Evolutionary conservation across 2,113 vertebrate species (phyloP), one percentile per base, ranked within the genome.

Genomic region (Cyprinus carpio): DNA sequence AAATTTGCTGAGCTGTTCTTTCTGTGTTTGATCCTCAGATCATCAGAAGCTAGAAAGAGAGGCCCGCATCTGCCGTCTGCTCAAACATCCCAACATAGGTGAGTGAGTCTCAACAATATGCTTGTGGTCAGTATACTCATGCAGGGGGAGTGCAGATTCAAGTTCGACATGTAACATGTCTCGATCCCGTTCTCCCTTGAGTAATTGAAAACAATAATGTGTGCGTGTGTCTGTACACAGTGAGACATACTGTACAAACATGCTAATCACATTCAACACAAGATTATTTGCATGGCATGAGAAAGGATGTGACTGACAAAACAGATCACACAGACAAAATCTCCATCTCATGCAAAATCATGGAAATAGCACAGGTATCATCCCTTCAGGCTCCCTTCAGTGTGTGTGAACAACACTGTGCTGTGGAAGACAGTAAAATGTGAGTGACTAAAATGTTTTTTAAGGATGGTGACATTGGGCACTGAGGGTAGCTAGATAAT

Each of bases 241-340:
- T 27, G 34, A 49, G 13, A 43, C 23, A 43, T n/a, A 40, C 20
- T 75, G 23, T 51, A 75, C 13, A 40, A 65, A 29, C 27, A 64
- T 65, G 60, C 6, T 29, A 56, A 49, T 81, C 60, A 40, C 16
- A 67, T 23, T 85, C 31, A 27, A 76, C 16, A 75, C 69, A 81
- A 25, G 76, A 18, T 75, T 49, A 90, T 92, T 90, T 91, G 90
- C 89, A 89, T 89, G 74, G n/a, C 76, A 54, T 84, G 82, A 79
- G 62, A 31, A 29, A 75, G 51, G 43, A 87, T 84, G 87, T 87
- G 23, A 29, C 37, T 77, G 77, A 84, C 43, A 75, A 25, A n/a
- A 75, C n/a, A 6, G 60, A 82, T 84, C 82, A 87, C 31, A 74
- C 64, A 86, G 81, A 69, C 37, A 75, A 82, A 82, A 81, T 74